A percentile compares a stretch with the other conserved stretches of the same genome.
Conservation (phyloP, 2,888 invertebrate genomes). For the Diplolepis rosae region DNA sequence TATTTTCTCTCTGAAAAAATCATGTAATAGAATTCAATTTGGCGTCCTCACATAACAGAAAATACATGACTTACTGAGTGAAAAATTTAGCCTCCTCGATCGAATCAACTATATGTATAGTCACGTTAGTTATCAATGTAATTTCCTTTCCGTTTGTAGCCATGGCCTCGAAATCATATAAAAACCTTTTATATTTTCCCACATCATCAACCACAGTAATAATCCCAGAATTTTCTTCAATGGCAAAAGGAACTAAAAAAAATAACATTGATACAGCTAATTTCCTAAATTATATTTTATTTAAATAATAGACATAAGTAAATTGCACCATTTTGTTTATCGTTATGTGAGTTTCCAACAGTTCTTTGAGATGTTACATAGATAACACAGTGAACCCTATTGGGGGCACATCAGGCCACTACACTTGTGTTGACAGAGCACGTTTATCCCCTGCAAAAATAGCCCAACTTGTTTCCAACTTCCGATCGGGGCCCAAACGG, state of each 20-base stretch:
- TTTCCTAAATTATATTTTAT: slow-evolving; percentile 1
- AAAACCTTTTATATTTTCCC: slow-evolving; percentile 79
- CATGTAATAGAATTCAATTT: not conserved
- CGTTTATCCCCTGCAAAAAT: too few relatives aligned
- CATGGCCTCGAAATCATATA: slow-evolving; percentile 89
- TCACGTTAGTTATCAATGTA: slow-evolving; percentile 87
- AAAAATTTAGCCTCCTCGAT: slow-evolving; percentile 82
- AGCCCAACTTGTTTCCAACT: too few relatives aligned
- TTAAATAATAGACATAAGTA: too few relatives aligned
- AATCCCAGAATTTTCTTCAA: slow-evolving; percentile 90
- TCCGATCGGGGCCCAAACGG: too few relatives aligned
- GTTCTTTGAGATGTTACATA: too few relatives aligned
- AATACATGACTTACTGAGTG: slow-evolving; percentile 79
- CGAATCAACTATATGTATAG: slow-evolving; percentile 87
- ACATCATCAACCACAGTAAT: slow-evolving; percentile 89
- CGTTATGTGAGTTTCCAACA: too few relatives aligned
- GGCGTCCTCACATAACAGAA: too few relatives aligned
- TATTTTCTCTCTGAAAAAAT: slow-evolving; percentile 77
- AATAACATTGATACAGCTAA: not conserved
- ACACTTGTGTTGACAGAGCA: too few relatives aligned
- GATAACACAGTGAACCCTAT: too few relatives aligned
- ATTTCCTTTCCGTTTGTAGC: slow-evolving; percentile 81
- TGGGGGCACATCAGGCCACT: too few relatives aligned
- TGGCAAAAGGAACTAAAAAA: slow-evolving; percentile 89
- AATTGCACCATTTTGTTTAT: too few relatives aligned